Conservation (phyloP, 1,140 invertebrate genomes). For the Oryctes rhinoceros region DNA sequence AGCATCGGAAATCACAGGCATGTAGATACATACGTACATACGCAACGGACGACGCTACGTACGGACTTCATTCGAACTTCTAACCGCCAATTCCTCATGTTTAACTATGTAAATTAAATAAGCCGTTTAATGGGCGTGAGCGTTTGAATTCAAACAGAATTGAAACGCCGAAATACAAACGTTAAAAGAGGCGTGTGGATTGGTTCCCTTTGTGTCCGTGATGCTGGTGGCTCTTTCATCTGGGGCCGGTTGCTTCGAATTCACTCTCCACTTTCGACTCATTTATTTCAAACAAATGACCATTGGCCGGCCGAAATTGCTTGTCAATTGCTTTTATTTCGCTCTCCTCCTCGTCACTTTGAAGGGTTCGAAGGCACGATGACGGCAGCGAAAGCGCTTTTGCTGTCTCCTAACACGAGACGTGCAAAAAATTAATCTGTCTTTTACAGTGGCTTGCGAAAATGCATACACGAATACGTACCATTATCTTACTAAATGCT, state of each 20-base stretch:
- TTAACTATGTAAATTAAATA: conserved; percentile 38
- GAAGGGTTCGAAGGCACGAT: neutral
- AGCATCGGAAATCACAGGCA: neutral
- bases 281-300: conserved; percentile 42
- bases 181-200: conserved; percentile 39
- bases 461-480: neutral
- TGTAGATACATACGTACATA: neutral
- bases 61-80: conserved; percentile 1
- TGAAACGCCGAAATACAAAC: conserved; percentile 40
- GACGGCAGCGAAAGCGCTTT: neutral
- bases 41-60: neutral
- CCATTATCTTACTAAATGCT: no score
- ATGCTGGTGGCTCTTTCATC: conserved; percentile 22
- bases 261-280: conserved; percentile 38
- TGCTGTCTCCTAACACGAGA: neutral
- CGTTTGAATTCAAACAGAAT: conserved; percentile 40
- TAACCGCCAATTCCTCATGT: conserved; percentile 32
- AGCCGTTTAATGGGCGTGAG: conserved; percentile 22
- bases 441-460: neutral
- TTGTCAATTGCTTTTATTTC: conserved; percentile 40
- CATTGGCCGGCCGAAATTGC: conserved; percentile 37
- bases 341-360: conserved; percentile 16
- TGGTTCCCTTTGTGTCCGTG: conserved; percentile 28
- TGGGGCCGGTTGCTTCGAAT: conserved; percentile 18
- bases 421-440: conserved; percentile 32